Evolutionary conservation across 2,113 vertebrate species (phyloP).

Genomic region (Empidonax traillii): DNA sequence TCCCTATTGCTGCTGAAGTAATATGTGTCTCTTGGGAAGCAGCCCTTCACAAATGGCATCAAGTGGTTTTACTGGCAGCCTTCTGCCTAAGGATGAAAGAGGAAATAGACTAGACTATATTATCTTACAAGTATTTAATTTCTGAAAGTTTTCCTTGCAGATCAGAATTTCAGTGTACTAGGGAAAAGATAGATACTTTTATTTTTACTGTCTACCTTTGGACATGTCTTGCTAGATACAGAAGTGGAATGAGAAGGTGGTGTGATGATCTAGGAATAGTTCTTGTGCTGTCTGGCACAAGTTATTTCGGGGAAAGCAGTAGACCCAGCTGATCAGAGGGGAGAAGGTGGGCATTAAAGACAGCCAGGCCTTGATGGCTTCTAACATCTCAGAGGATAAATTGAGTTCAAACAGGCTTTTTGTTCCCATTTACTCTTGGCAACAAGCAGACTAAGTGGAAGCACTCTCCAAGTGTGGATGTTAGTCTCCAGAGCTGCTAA

Average conservation of each 20-base stretch:
- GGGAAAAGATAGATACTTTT: not conserved
- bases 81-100: not conserved
- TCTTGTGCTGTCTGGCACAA: not conserved
- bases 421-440: not conserved
- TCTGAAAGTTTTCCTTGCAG: not conserved
- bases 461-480: not conserved
- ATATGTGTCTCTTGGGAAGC: not conserved
- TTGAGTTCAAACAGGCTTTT: not conserved
- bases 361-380: not conserved
- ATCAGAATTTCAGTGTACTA: not conserved
- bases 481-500: not conserved
- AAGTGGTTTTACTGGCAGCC: not conserved
- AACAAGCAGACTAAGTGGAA: not conserved
- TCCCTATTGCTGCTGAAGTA: not conserved
- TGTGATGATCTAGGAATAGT: not conserved
- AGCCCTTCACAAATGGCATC: not conserved
- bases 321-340: not conserved
- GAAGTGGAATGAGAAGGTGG: not conserved
- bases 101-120: not conserved
- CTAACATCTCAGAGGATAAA: not conserved
- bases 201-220: not conserved
- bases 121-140: not conserved
- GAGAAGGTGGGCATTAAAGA: not conserved
- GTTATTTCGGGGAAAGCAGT: not conserved
- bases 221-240: not conserved